These are phyloP conservation scores for Argya squamiceps DNA, from an alignment of 2,797 vertebrate species.

Conservation along the genomic window DNA sequence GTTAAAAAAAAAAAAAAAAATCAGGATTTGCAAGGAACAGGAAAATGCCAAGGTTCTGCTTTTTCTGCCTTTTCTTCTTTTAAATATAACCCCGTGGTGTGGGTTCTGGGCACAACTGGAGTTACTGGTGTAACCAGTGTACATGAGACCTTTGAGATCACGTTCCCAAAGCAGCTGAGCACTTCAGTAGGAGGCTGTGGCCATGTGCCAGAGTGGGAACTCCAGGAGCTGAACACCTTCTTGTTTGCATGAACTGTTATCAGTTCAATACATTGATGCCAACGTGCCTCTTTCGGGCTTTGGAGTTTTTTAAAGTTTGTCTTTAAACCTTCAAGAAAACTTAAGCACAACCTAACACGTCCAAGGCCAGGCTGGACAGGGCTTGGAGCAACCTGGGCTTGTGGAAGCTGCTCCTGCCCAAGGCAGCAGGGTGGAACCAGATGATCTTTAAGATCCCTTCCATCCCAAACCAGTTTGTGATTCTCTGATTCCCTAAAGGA, in stretches of 20 bases:
- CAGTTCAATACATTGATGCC: background rate
- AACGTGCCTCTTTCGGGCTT: fast-evolving
- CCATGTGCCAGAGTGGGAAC: background rate
- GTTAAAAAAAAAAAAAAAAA: background rate
- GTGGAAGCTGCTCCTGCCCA: background rate
- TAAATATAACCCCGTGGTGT: background rate
- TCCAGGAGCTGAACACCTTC: background rate
- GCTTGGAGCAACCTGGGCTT: background rate
- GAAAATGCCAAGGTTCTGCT: background rate
- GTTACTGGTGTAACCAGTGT: background rate
- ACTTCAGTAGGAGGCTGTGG: background rate
- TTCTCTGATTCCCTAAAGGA: background rate
- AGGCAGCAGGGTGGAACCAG: background rate
- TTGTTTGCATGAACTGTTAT: background rate
- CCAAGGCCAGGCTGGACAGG: background rate
- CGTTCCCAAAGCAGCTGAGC: background rate
- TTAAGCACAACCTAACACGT: background rate
- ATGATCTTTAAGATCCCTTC: background rate
- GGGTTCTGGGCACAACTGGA: background rate
- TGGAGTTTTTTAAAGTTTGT: background rate
- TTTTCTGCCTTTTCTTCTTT: background rate
- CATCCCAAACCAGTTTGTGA: background rate
- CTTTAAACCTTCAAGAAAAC: background rate
- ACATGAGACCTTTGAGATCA: background rate
- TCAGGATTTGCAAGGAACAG: background rate